phyloP scores from a whole-genome alignment of 2,888 invertebrate species.

The Hypselothyrea guttata region DNA sequence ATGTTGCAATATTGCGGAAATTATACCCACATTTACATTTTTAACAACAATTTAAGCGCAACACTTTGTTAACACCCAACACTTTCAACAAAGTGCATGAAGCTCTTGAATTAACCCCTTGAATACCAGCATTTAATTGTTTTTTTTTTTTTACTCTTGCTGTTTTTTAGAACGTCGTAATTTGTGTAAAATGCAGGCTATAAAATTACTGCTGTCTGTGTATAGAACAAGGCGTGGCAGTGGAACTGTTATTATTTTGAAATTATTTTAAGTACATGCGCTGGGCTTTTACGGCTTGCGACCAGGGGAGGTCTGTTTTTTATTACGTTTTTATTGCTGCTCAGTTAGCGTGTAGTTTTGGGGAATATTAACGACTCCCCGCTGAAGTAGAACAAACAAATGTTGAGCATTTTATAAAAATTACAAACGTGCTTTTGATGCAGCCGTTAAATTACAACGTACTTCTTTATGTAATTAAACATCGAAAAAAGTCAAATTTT shows the following conservation, averaged over 20 bases:
- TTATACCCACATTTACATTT: too few species aligned
- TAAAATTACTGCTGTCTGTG: constrained; percentile 36
- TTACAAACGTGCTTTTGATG: too few species aligned
- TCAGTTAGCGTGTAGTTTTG: not conserved
- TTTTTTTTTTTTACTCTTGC: constrained; percentile 1
- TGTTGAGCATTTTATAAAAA: too few species aligned
- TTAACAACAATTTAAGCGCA: too few species aligned
- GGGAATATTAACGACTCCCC: not conserved
- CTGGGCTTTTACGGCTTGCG: constrained; percentile 16
- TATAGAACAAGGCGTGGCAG: constrained; percentile 19
- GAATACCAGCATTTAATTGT: constrained; percentile 34
- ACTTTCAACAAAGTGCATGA: not conserved
- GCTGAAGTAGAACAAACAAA: not conserved
- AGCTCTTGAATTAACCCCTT: too few species aligned
- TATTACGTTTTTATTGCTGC: not conserved
- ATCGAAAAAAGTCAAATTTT: too few species aligned
- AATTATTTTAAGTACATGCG: constrained; percentile 61
- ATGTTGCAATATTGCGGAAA: too few species aligned
- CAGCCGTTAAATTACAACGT: too few species aligned
- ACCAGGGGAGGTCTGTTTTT: constrained; percentile 3
- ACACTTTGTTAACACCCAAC: too few species aligned
- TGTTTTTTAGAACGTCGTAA: constrained; percentile 36
- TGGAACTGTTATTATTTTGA: constrained; percentile 62
- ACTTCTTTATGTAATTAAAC: too few species aligned
- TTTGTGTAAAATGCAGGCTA: constrained; percentile 52